These are phyloP conservation scores for Larimichthys polyactis DNA, from an alignment of 2,113 vertebrate genomes.

Conservation along the genomic window DNA sequence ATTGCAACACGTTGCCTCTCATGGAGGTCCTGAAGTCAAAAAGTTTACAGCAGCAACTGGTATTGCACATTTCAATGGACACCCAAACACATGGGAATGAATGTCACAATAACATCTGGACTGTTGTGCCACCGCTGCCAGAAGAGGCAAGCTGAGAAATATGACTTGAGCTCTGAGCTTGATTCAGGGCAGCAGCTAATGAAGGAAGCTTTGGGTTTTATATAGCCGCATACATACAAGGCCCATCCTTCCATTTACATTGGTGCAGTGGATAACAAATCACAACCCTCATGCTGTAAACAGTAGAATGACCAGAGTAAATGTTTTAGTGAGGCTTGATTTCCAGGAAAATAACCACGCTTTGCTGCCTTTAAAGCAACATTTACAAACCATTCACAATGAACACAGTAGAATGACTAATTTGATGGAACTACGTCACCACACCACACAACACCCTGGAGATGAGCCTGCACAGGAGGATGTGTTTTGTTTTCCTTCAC, in stretches of 20 bases:
- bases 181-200: not conserved
- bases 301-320: conserved; percentile 54
- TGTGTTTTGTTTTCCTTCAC: conserved; percentile 51
- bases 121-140: conserved; percentile 41
- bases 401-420: conserved; percentile 44
- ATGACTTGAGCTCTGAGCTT: too few relatives aligned
- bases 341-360: conserved; percentile 71
- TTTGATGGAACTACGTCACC: conserved; percentile 65
- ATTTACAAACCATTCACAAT: conserved; percentile 56
- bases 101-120: conserved; percentile 67
- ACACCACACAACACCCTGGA: conserved; percentile 33
- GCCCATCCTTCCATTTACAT: conserved; percentile 18
- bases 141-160: conserved; percentile 14
- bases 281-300: conserved; percentile 52
- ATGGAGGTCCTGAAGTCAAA: conserved; percentile 56
- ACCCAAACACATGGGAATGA: conserved; percentile 51
- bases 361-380: conserved; percentile 45
- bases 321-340: conserved; percentile 70
- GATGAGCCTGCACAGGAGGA: conserved; percentile 47
- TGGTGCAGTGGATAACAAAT: conserved; percentile 36
- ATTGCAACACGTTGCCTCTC: conserved; percentile 49
- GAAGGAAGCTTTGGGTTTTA: conserved; percentile 26
- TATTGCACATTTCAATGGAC: conserved; percentile 43
- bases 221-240: not conserved
- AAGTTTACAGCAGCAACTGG: conserved; percentile 40